Conservation (phyloP, 2,797 vertebrate genomes). For the Clarias pachynema region DNA sequence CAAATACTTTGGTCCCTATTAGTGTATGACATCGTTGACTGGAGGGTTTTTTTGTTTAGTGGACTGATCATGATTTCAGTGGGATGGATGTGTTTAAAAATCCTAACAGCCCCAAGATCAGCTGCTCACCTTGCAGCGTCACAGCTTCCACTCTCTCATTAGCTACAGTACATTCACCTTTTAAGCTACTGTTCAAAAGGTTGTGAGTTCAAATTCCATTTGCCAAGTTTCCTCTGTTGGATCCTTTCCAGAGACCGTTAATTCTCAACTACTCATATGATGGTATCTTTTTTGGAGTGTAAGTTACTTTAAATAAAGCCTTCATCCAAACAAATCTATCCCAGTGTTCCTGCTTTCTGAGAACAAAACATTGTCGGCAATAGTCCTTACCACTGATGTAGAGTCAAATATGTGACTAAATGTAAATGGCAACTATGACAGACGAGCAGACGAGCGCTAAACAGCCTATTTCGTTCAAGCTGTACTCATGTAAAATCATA, state of each 20-base stretch:
- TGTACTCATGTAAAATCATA: constrained; percentile 25
- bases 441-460: not conserved
- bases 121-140: not conserved
- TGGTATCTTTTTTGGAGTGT: not conserved
- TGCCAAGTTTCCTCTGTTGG: not conserved
- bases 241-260: not conserved
- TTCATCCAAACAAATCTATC: not conserved
- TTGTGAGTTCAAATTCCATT: not conserved
- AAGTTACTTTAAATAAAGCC: not conserved
- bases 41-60: not conserved
- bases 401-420: constrained; percentile 16
- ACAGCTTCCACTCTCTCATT: not conserved
- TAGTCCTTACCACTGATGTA: not conserved
- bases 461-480: constrained; percentile 19
- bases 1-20: too few species aligned
- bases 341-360: not conserved
- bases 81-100: not conserved
- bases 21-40: not conserved
- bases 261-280: not conserved
- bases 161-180: not conserved
- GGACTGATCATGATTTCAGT: not conserved
- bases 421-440: not conserved
- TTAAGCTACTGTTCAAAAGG: not conserved
- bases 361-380: not conserved
- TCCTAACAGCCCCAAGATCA: not conserved